Evolutionary conservation across 2,888 invertebrate genomes (phyloP).

Genomic region (Andricus quercusramuli): DNA sequence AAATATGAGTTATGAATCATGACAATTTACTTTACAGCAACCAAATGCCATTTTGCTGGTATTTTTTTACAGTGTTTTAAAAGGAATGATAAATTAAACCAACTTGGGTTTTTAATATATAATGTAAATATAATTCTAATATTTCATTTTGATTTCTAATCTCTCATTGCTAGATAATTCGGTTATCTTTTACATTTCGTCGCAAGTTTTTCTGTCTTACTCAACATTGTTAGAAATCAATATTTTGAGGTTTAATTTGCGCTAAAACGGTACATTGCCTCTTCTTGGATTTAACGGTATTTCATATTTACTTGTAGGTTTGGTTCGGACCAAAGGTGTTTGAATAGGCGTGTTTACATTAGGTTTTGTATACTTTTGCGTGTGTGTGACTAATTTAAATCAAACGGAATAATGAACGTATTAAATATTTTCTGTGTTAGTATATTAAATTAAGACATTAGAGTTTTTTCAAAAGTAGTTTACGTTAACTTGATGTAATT

Average conservation of each 20-base stretch:
- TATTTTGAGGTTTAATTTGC: background rate
- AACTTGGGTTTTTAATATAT: too few species aligned
- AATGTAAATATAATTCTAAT: too few species aligned
- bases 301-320: background rate
- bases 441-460: background rate
- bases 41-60: background rate
- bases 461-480: background rate
- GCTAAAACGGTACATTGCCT: background rate
- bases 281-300: conserved; percentile 1
- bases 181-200: background rate
- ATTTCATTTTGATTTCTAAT: background rate
- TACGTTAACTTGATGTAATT: background rate
- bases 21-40: background rate
- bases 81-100: background rate
- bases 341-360: background rate
- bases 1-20: background rate
- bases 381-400: background rate
- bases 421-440: background rate
- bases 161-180: background rate
- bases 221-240: background rate
- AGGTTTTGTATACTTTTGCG: background rate
- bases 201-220: background rate
- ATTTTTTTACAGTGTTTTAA: background rate
- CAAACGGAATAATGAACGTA: background rate
- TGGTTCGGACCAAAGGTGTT: background rate